Evolutionary conservation across 30 jellyfish, hydroid and myxozoan species (phyloP), one percentile per base, ranked within the genome.

Genomic region (Pelagia noctiluca): DNA sequence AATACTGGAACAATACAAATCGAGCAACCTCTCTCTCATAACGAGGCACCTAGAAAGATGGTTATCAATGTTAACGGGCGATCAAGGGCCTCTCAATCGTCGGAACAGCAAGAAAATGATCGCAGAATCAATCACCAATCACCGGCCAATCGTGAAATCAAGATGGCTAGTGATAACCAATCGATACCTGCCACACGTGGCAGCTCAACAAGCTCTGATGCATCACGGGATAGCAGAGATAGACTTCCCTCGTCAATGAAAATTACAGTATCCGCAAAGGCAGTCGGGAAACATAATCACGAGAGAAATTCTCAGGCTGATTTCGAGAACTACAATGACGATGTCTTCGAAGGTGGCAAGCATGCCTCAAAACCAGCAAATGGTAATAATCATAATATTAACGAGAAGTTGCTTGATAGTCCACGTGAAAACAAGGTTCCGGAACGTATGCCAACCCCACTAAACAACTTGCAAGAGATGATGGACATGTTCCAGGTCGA

Each of bases 51-150:
- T 1, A 63, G 76, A 28, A 71, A 61, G 23, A 82, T 82, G 92
- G 86, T 82, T 34, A 67, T 82, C 0, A 82, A 82, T 47, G 85
- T 82, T 2, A 82, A 82, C 29, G 86, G 92, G 13, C 60, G 66
- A 19, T 30, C 85, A 60, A 69, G 64, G 32, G 31, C 31, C 16
- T 52, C 92, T 3, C 36, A 61, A 2, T 35, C 76, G 2, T 75
- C 64, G 18, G 74, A 75, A 1, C 76, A 57, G 11, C 29, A 53
- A 12, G 68, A 53, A 33, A 32, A 23, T 2, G 83, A 67, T 30
- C 25, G 32, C 57, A 42, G 12, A 5, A 16, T 10, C 21, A 52
- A 19, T 10, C 21, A 25, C 12, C 2, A 8, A 25, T 25, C 8
- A 16, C 57, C 16, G 16, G 16, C 68, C 2, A 52, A 52, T 19